A percentile compares a stretch with the other conserved stretches of the same genome.
phyloP scores from a whole-genome alignment of 2,888 invertebrate genomes.

The Tenthredo amoena region DNA sequence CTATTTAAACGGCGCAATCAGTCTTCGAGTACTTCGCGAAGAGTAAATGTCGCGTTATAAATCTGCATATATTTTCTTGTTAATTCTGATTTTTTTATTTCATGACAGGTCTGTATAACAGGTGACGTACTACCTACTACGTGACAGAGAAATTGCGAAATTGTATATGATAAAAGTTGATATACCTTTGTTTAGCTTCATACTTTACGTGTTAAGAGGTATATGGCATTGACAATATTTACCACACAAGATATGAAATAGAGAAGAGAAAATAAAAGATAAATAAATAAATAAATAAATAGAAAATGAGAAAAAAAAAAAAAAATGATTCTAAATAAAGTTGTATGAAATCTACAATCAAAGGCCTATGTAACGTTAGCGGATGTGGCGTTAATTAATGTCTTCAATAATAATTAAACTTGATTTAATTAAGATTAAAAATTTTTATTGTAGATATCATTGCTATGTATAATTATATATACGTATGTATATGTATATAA shows the following conservation, averaged over 20 bases:
- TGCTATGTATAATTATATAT: neutral
- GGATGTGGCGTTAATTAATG: conserved; percentile 66
- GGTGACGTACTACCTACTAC: neutral
- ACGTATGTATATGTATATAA: neutral
- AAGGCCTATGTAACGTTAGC: conserved; percentile 70
- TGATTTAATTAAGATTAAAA: conserved; percentile 35
- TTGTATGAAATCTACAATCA: conserved; percentile 65
- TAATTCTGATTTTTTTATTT: neutral
- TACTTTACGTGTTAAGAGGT: conserved; percentile 59
- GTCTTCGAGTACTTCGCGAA: conserved; percentile 8
- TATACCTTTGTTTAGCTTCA: conserved; percentile 22
- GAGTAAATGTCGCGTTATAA: neutral
- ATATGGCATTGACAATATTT: conserved; percentile 69
- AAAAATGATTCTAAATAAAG: conserved; percentile 50
- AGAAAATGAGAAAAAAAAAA: conserved; percentile 48
- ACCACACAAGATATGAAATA: conserved; percentile 62
- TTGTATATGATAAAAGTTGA: neutral
- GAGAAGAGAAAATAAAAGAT: conserved; percentile 52
- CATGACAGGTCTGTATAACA: neutral
- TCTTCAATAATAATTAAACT: conserved; percentile 64
- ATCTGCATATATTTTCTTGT: neutral
- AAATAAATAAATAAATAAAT: conserved; percentile 44
- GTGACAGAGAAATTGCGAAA: neutral
- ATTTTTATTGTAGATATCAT: conserved; percentile 6
- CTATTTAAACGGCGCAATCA: neutral